Conservation (phyloP, 2,888 invertebrate genomes). For the Eupithecia centaureata region DNA sequence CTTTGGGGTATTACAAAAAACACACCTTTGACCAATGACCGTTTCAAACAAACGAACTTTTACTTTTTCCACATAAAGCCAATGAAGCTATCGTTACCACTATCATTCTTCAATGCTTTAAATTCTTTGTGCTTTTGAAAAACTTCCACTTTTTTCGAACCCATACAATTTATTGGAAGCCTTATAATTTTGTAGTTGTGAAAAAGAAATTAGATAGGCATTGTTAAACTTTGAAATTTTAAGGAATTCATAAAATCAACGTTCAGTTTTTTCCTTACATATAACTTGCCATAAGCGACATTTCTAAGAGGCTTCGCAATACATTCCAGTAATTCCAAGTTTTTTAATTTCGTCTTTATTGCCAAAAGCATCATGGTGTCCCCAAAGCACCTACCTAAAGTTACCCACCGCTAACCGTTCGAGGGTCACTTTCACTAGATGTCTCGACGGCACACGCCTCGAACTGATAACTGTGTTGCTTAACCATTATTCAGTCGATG, state of each 20-base stretch:
- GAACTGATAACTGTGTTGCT: conserved; percentile 57
- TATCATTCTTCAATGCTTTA: no score
- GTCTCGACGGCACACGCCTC: conserved; percentile 53
- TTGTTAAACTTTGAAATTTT: neutral
- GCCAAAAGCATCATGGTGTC: conserved; percentile 25
- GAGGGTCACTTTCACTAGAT: conserved; percentile 75
- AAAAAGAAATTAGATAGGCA: neutral
- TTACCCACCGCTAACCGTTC: conserved; percentile 55
- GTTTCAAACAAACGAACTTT: no score
- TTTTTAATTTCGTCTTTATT: neutral
- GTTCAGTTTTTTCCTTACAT: neutral
- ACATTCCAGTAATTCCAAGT: neutral
- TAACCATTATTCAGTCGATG: conserved; percentile 24
- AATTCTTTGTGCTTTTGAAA: no score
- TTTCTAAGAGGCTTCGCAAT: neutral
- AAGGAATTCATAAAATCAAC: neutral
- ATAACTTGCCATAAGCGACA: neutral
- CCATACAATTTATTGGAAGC: neutral
- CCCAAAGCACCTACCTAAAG: conserved; percentile 27
- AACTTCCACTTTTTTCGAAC: neutral
- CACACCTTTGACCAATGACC: no score
- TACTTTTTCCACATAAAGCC: no score
- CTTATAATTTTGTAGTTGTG: neutral
- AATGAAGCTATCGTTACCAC: no score
- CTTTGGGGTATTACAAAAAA: no score